Evolutionary conservation across 2,113 vertebrate species (phyloP).

Genomic region (Orthonyx spaldingii): DNA sequence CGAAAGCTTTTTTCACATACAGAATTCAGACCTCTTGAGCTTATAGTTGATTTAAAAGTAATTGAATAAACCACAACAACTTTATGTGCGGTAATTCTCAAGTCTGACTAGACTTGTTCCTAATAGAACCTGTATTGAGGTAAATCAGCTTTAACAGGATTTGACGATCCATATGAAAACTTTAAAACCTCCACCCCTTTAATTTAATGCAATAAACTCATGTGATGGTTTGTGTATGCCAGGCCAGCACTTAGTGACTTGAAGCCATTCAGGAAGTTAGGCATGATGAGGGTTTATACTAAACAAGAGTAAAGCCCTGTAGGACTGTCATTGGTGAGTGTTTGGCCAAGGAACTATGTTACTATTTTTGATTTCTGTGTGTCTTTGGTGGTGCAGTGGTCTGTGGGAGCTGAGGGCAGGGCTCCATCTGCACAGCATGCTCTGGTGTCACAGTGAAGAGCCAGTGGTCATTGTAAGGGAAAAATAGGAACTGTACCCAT

Average conservation of each 20-base stretch:
- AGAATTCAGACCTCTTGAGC: not conserved
- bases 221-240: not conserved
- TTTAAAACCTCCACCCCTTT: not conserved
- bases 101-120: not conserved
- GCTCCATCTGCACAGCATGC: accelerated
- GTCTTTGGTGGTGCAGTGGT: not conserved
- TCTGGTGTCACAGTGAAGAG: not conserved
- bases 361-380: not conserved
- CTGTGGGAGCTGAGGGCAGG: not conserved
- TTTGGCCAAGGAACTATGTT: not conserved
- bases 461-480: not conserved
- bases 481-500: not conserved
- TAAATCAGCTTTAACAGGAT: not conserved
- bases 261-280: not conserved
- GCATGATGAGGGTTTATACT: not conserved
- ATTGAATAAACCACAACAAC: not conserved
- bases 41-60: not conserved
- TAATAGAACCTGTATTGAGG: not conserved
- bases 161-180: not conserved
- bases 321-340: not conserved
- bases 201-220: not conserved
- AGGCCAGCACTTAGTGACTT: not conserved
- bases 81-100: not conserved
- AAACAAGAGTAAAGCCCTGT: not conserved
- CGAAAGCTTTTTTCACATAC: not conserved